These are phyloP conservation scores for Drosophila prostipennis DNA, from an alignment of 2,888 invertebrate species.

Conservation along the genomic window DNA sequence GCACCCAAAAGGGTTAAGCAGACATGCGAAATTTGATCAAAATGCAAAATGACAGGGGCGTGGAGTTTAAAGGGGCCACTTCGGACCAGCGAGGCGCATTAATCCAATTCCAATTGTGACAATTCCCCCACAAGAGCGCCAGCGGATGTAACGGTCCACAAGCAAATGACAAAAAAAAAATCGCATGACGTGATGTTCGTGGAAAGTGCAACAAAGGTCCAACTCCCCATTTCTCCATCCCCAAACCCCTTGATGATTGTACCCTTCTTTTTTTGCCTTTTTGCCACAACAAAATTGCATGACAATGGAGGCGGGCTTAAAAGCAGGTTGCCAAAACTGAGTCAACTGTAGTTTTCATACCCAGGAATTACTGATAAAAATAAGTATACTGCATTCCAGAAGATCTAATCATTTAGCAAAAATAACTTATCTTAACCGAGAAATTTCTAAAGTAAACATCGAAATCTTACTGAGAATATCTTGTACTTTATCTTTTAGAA, in stretches of 20 bases:
- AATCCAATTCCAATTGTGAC: slow-evolving; percentile 68
- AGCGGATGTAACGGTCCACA: slow-evolving; percentile 83
- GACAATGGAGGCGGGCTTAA: slow-evolving; percentile 56
- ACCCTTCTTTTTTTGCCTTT: slow-evolving; percentile 12
- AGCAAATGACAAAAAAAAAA: slow-evolving; percentile 63
- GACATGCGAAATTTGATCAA: slow-evolving; percentile 70
- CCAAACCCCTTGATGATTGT: neutral
- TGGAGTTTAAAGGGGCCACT: slow-evolving; percentile 4
- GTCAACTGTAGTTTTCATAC: slow-evolving; percentile 8
- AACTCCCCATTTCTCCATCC: slow-evolving; percentile 7
- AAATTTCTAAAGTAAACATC: neutral
- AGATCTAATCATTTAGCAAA: neutral
- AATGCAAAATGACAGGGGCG: slow-evolving; percentile 16
- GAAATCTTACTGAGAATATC: neutral
- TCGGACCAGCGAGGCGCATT: slow-evolving; percentile 60
- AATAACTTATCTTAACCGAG: neutral
- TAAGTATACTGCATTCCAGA: neutral
- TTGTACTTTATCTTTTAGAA: neutral
- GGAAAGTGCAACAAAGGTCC: slow-evolving; percentile 49
- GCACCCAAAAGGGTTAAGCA: slow-evolving; percentile 73
- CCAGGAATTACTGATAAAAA: neutral
- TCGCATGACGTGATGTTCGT: slow-evolving; percentile 64
- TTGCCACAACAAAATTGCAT: slow-evolving; percentile 56
- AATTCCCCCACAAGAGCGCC: slow-evolving; percentile 20
- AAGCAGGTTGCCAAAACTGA: slow-evolving; percentile 27